Evolutionary conservation across 2,888 invertebrate genomes (phyloP).

Genomic region (Drosophila mayaguana): DNA sequence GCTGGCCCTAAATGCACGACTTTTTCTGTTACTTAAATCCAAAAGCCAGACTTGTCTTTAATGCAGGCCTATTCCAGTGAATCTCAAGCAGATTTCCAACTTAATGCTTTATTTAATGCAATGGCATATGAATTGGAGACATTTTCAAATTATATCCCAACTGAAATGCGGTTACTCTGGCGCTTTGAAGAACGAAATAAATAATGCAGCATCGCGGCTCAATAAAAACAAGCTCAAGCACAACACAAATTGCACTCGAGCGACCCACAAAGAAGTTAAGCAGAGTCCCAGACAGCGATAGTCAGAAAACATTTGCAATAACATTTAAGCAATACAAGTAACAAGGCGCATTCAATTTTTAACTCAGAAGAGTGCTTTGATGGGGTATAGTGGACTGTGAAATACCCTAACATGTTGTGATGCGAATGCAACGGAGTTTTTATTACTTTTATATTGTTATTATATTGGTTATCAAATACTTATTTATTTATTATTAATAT

Average conservation of each 20-base stretch:
- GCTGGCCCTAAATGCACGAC: slow-evolving; percentile 31
- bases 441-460: too few species aligned
- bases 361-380: slow-evolving; percentile 3
- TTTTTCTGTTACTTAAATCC: background rate
- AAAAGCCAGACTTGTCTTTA: background rate
- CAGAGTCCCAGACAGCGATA: slow-evolving; percentile 12
- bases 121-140: background rate
- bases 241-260: slow-evolving; percentile 37
- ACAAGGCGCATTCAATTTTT: slow-evolving; percentile 59
- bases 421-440: too few species aligned
- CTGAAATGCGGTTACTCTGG: background rate
- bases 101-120: background rate
- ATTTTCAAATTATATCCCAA: background rate
- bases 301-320: slow-evolving; percentile 40
- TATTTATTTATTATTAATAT: too few species aligned
- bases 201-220: background rate
- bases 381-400: too few species aligned
- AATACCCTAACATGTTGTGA: too few species aligned
- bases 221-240: slow-evolving; percentile 1
- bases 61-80: background rate
- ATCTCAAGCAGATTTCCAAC: too few species aligned
- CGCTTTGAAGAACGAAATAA: background rate
- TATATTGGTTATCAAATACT: too few species aligned
- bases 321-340: slow-evolving; percentile 52
- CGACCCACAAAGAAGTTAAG: slow-evolving; percentile 53